phyloP scores from a whole-genome alignment of 2,797 vertebrate species.

The Nannoperca obscura region DNA sequence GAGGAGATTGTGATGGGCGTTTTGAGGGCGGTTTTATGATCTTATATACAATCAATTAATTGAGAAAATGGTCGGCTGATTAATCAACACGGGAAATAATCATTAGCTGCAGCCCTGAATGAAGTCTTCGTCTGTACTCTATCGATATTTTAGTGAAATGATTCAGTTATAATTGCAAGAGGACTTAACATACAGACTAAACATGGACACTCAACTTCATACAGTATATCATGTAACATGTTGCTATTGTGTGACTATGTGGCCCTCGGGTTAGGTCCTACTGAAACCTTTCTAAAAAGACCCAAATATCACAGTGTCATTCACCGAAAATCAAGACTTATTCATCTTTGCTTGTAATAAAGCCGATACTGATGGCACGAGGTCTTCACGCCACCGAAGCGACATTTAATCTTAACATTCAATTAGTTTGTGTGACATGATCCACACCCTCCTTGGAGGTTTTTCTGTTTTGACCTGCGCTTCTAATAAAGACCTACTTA shows the following conservation, averaged over 20 bases:
- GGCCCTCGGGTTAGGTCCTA: not conserved
- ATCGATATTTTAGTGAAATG: not conserved
- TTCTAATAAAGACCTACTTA: constrained; percentile 1
- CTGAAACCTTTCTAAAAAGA: too few species aligned
- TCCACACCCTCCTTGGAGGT: not conserved
- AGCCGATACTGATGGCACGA: not conserved
- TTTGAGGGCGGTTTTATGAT: too few species aligned
- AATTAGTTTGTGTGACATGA: not conserved
- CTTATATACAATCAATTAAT: not conserved
- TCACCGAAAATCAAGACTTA: not conserved
- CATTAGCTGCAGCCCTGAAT: not conserved
- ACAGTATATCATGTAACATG: not conserved
- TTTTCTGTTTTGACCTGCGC: not conserved
- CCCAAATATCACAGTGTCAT: too few species aligned
- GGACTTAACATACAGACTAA: not conserved
- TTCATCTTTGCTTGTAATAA: not conserved
- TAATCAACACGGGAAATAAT: not conserved
- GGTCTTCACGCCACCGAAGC: not conserved
- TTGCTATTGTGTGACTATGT: not conserved
- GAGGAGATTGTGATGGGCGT: not conserved
- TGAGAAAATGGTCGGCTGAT: not conserved
- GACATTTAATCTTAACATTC: not conserved
- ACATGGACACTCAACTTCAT: not conserved
- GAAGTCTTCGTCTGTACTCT: not conserved
- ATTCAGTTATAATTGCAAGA: not conserved